Evolutionary conservation across 2,797 vertebrate species (phyloP), one percentile per base, ranked within the genome.

Genomic region (Sebastolobus alascanus): DNA sequence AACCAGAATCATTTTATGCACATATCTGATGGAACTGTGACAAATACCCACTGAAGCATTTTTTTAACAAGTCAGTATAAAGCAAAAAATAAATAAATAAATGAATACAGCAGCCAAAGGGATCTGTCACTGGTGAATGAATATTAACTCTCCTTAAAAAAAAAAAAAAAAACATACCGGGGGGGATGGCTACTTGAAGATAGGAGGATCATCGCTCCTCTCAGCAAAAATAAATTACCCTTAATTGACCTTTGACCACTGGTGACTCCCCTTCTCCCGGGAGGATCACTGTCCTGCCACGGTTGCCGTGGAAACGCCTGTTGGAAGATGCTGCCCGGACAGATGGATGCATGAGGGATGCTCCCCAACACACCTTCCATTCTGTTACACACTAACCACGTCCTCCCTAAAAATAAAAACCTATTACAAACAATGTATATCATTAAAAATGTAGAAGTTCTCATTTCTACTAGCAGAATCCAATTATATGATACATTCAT

Each of bases 181-280:
- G 60, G 63, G 70, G 66, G 71, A 74, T 55, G 80, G 68, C 63
- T 67, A 33, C 63, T 81, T 85, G 60, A 87, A 85, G 79, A 89
- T 84, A 71, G 38, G 66, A 59, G 63, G 58, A 77, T 77, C 75
- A 80, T 88, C 31, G 16, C 85, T 77, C 83, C 64, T 79, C 82
- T 59, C 80, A 77, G 81, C 73, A 87, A 82, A 92, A 94, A 94
- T 90, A 77, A 88, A 95, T 93, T 85, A 89, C 79, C 84, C 79
- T 68, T 85, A 89, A 89, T 94, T 94, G 91, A 94, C 92, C 93
- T 94, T 92, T 94, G 88, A 93, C 91, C 87, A 52, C 64, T n/a
- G 16, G 68, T 52, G 68, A 78, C 66, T 69, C 68, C 40, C 68
- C 64, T 29, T 73, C 46, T 79, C 85, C 80, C 69, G 2, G 43